phyloP scores from a whole-genome alignment of 1,140 invertebrate genomes.

The Lepeophtheirus salmonis region DNA sequence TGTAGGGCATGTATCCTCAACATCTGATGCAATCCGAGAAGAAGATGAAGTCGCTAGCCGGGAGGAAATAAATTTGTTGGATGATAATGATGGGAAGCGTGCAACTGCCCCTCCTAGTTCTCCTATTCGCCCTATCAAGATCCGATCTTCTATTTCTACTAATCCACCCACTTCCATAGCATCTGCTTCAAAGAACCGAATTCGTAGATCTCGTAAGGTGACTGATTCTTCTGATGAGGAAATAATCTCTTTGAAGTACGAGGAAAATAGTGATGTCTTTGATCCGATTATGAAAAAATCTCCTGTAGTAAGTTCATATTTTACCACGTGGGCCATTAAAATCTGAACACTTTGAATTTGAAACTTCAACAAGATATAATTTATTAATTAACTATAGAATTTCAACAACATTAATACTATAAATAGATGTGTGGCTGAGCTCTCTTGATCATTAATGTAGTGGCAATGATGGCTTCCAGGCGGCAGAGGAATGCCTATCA shows the following conservation, averaged over 20 bases:
- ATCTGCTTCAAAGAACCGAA: slow-evolving; percentile 18
- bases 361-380: too few species aligned
- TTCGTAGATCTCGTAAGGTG: slow-evolving; percentile 19
- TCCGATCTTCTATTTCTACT: too few species aligned
- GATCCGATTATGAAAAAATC: background rate
- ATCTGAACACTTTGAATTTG: too few species aligned
- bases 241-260: background rate
- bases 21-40: slow-evolving; percentile 41
- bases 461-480: too few species aligned
- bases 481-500: too few species aligned
- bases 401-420: too few species aligned
- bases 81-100: background rate
- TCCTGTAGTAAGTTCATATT: too few species aligned
- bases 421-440: too few species aligned
- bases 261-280: background rate
- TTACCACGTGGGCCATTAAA: too few species aligned
- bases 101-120: background rate
- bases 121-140: background rate
- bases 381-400: too few species aligned
- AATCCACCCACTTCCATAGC: background rate
- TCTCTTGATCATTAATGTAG: too few species aligned
- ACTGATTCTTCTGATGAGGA: background rate
- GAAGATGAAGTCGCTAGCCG: slow-evolving; percentile 32
- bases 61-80: too few species aligned
- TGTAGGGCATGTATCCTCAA: slow-evolving; percentile 10